Conservation (phyloP, 2,113 vertebrate species). For the Lycocorax pyrrhopterus region DNA sequence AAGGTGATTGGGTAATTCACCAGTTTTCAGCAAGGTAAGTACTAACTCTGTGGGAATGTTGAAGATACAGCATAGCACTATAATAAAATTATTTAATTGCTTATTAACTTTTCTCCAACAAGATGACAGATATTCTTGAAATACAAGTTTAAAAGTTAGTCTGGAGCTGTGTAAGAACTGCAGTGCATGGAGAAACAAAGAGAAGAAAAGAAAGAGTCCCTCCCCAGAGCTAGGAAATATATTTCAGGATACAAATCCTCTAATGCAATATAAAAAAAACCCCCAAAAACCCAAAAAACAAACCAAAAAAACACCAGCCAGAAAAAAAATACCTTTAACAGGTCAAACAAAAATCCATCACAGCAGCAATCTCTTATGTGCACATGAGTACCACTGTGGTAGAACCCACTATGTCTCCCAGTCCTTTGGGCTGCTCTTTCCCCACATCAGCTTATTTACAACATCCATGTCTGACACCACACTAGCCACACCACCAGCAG, state of each 20-base stretch:
- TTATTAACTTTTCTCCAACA: background rate
- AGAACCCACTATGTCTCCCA: rapidly evolving
- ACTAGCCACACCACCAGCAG: background rate
- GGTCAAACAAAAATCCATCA: background rate
- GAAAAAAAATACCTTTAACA: background rate
- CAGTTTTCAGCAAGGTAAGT: background rate
- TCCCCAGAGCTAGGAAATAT: background rate
- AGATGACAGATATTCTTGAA: background rate
- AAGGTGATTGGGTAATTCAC: background rate
- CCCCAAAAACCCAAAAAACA: background rate
- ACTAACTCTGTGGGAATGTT: background rate
- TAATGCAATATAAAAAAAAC: background rate
- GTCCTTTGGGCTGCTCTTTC: background rate
- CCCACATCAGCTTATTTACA: no score
- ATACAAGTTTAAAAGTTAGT: background rate
- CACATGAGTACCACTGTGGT: no score
- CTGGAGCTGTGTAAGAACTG: background rate
- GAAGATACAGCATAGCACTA: background rate
- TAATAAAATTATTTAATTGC: background rate
- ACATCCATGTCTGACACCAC: background rate
- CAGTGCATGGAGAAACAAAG: background rate
- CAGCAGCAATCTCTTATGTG: rapidly evolving
- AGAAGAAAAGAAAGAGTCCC: background rate
- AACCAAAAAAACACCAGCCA: background rate
- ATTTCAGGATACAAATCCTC: background rate